Conservation (phyloP, 2,797 vertebrate genomes). For the Sebastes matsubarae region DNA sequence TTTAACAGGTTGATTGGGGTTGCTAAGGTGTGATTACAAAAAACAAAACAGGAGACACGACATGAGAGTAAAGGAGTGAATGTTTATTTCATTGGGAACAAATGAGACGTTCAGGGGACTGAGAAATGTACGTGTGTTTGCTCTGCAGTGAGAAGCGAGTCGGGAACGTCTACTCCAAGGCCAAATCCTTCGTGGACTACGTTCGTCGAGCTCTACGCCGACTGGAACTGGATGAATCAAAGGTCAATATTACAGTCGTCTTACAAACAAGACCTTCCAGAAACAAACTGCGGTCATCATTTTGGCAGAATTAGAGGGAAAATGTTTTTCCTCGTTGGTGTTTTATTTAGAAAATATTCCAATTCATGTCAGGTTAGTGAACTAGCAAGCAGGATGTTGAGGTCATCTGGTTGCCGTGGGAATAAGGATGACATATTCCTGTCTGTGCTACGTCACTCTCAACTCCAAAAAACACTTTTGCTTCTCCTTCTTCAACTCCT, state of each 20-base stretch:
- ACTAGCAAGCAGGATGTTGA: background rate
- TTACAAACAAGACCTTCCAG: slow-evolving; percentile 1
- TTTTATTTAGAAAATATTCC: background rate
- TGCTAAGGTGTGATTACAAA: slow-evolving; percentile 8
- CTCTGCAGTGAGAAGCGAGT: slow-evolving; percentile 86
- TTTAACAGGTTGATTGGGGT: slow-evolving; percentile 1
- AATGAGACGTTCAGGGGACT: background rate
- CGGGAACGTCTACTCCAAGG: slow-evolving; percentile 94
- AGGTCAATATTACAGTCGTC: slow-evolving; percentile 77
- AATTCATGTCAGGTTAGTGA: background rate
- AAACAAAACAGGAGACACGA: background rate
- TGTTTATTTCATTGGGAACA: slow-evolving; percentile 3
- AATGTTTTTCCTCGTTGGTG: background rate
- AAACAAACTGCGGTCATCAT: background rate
- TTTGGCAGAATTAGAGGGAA: background rate
- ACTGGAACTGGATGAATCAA: slow-evolving; percentile 90
- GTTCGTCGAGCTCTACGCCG: slow-evolving; percentile 89
- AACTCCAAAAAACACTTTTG: slow-evolving; percentile 7
- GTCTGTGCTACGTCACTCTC: slow-evolving; percentile 17
- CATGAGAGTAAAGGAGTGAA: background rate
- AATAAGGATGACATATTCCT: background rate
- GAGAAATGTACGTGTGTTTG: slow-evolving; percentile 4
- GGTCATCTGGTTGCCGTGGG: background rate
- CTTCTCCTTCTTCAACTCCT: background rate
- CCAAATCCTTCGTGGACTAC: slow-evolving; percentile 92